Base-by-base conservation (phyloP, 2,113 vertebrate genomes). In the Crotophaga sulcirostris region DNA sequence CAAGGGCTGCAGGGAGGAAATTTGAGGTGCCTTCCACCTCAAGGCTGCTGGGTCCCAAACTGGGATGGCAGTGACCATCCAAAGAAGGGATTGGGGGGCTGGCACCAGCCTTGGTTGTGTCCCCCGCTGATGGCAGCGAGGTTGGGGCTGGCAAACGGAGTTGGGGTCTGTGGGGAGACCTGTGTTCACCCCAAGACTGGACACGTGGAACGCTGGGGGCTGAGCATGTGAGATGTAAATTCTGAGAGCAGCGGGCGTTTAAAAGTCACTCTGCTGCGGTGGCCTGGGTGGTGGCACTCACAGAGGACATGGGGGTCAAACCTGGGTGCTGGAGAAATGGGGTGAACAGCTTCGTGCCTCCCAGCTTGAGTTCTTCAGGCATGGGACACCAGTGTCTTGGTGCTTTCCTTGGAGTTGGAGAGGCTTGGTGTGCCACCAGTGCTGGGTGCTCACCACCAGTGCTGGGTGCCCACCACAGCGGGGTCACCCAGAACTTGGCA, bases 71-170 rank as follows among this genome's bases (percentile, higher is more conserved):
- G 44, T 54, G 58, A 4, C 25, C 4, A 0, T 34, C 9, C 1
- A 1, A 5, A n/a, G 47, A 3, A 24, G 62, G 67, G 9, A 11
- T 3, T 0, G 5, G 51, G 44, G 55, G 45, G 23, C 13, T 9
- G 60, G 63, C 17, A 26, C 44, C 0, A 5, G 25, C 19, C 7
- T n/a, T 4, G 2, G 49, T 21, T 2, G 0, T 1, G 13, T 24
- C 34, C 19, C 24, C 4, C 2, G 13, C 19, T 67, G 59, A 9
- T 4, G 31, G 36, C 16, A 16, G 18, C 1, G 36, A 29, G 56
- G 45, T 24, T 42, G 20, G 49, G 62, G 60, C 18, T 56, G 54
- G 12, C 4, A 8, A 12, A 15, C 0, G 0, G 38, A 3, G 0
- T 31, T 4, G 3, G 45, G 23, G 23, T 54, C 14, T 4, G 0